Percentiles rank a stretch among this genome's conserved stretches.
These are phyloP conservation scores for Dicyrtomina minuta DNA, from an alignment of 2,888 invertebrate species.

Conservation along the genomic window DNA sequence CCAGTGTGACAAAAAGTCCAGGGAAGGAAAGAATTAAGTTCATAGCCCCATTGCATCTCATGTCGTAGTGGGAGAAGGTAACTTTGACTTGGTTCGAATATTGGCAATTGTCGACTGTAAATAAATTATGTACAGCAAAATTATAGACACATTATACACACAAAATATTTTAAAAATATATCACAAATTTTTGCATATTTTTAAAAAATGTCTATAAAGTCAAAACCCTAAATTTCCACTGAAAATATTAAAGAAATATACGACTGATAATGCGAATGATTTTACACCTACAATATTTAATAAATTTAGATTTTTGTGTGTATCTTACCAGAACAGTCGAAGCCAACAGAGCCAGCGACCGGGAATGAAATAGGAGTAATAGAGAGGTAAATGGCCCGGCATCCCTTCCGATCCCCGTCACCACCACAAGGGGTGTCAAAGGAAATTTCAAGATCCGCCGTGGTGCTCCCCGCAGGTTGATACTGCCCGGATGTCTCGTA, in stretches of 20 bases:
- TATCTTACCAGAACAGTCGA: conserved; percentile 44
- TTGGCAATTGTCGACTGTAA: conserved; percentile 42
- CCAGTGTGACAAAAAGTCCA: not conserved
- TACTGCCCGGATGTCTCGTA: conserved; percentile 44
- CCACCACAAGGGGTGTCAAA: conserved; percentile 49
- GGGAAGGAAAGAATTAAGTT: conserved; percentile 34
- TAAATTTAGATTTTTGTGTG: too few species aligned
- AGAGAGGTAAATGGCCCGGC: conserved; percentile 51
- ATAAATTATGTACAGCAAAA: too few species aligned
- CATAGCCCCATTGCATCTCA: too few species aligned
- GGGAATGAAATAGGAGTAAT: conserved; percentile 39
- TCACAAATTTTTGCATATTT: too few species aligned
- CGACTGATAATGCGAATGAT: too few species aligned
- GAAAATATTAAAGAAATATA: too few species aligned
- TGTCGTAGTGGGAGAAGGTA: conserved; percentile 50
- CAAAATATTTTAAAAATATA: too few species aligned
- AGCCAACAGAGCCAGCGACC: conserved; percentile 32
- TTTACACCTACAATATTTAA: too few species aligned
- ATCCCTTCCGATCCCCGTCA: conserved; percentile 39
- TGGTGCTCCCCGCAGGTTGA: conserved; percentile 36
- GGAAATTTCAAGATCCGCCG: conserved; percentile 42
- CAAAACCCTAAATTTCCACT: too few species aligned
- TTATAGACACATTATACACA: too few species aligned
- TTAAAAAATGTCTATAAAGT: too few species aligned
- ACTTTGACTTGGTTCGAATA: conserved; percentile 47